Conservation (phyloP, 1,140 invertebrate genomes). For the Mercenaria mercenaria region DNA sequence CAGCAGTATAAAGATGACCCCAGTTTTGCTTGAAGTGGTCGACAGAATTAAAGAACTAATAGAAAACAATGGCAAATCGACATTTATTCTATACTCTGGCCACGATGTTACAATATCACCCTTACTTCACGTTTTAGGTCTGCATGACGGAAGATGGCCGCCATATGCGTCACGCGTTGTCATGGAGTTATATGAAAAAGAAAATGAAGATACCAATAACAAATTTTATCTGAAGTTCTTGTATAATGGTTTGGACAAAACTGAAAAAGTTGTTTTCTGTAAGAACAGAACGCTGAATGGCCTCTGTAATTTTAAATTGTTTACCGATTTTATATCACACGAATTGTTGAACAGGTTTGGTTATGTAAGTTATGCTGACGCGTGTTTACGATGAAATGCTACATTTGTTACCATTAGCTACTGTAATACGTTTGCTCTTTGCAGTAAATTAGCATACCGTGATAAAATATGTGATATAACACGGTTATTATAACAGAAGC, state of each 20-base stretch:
- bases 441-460: no score
- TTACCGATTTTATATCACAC: conserved; percentile 78
- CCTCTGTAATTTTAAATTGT: conserved; percentile 83
- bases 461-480: no score
- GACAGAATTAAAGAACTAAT: conserved; percentile 91
- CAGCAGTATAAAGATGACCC: conserved; percentile 83
- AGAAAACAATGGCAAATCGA: conserved; percentile 92
- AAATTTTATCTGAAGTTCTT: conserved; percentile 92
- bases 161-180: conserved; percentile 94
- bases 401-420: no score
- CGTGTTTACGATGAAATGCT: neutral
- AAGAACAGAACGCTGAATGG: conserved; percentile 66
- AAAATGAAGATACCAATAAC: conserved; percentile 85
- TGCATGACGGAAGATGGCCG: conserved; percentile 88
- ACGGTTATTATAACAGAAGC: no score
- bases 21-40: conserved; percentile 84
- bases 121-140: conserved; percentile 92
- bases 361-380: conserved; percentile 3
- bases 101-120: conserved; percentile 96
- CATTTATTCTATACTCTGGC: conserved; percentile 95
- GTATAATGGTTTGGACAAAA: conserved; percentile 95
- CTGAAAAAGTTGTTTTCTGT: conserved; percentile 93
- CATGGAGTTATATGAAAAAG: conserved; percentile 89
- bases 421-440: no score
- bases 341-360: conserved; percentile 23